Evolutionary conservation across 2,113 vertebrate species (phyloP).

Genomic region (Sylvietta virens): DNA sequence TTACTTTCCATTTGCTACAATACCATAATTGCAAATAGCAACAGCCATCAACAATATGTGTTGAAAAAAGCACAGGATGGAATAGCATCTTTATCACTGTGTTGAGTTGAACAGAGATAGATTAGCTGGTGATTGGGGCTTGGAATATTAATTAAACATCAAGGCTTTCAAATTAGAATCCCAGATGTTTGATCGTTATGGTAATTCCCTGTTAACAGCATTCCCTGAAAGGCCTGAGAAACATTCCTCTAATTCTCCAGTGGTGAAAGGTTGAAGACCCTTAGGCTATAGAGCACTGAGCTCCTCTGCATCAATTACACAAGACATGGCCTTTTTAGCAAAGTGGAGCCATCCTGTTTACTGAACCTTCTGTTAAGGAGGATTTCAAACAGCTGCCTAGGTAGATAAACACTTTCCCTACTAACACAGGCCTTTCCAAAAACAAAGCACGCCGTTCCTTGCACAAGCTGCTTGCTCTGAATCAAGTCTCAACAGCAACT

Average conservation of each 20-base stretch:
- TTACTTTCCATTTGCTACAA: background rate
- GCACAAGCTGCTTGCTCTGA: background rate
- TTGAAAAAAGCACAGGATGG: background rate
- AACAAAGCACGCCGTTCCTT: background rate
- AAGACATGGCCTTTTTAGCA: background rate
- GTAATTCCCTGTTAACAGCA: constrained; percentile 15
- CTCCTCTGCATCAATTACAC: constrained; percentile 19
- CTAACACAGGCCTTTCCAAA: background rate
- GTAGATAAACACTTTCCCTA: background rate
- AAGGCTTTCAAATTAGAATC: constrained; percentile 41
- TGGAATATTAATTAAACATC: constrained; percentile 57
- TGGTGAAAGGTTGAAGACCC: constrained; percentile 28
- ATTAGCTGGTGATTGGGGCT: background rate
- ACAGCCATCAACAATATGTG: background rate
- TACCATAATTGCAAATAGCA: background rate
- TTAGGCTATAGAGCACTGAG: background rate
- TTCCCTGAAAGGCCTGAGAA: constrained; percentile 17
- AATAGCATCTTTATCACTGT: background rate
- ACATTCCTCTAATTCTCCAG: constrained; percentile 8
- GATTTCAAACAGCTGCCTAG: background rate
- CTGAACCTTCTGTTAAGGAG: background rate
- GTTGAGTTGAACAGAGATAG: constrained; percentile 4
- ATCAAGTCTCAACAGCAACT: background rate
- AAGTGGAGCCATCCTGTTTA: background rate
- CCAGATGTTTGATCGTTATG: constrained; percentile 47